These are phyloP conservation scores for Steatornis caripensis DNA, from an alignment of 2,113 vertebrate genomes.

Conservation along the genomic window DNA sequence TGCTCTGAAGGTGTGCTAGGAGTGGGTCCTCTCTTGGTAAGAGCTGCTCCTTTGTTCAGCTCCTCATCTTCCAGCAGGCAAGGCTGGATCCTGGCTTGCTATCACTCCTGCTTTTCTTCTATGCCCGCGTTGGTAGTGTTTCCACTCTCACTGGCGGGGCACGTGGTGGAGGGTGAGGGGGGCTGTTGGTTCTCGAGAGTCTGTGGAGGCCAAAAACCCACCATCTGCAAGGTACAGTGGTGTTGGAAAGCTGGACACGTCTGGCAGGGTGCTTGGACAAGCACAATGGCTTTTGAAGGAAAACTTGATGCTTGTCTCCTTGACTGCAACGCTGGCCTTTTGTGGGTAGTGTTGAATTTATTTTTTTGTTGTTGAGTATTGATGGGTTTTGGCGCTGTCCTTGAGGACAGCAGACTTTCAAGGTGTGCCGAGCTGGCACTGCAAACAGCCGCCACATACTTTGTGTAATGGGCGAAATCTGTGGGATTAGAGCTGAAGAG, in stretches of 20 bases:
- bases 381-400: background rate
- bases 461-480: background rate
- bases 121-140: rapidly evolving
- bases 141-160: background rate
- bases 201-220: background rate
- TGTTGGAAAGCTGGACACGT: background rate
- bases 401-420: background rate
- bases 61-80: background rate
- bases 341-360: background rate
- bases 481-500: background rate
- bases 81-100: background rate
- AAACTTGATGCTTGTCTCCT: background rate
- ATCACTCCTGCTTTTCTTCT: background rate
- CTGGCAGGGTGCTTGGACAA: background rate
- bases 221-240: rapidly evolving
- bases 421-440: background rate
- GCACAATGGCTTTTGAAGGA: background rate
- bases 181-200: background rate
- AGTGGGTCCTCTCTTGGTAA: background rate
- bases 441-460: rapidly evolving
- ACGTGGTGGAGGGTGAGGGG: background rate
- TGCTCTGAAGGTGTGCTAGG: background rate
- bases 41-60: background rate
- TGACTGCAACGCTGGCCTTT: rapidly evolving
- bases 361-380: rapidly evolving